Evolutionary conservation across 2,888 invertebrate genomes (phyloP).

Genomic region (Tetragonula carbonaria): DNA sequence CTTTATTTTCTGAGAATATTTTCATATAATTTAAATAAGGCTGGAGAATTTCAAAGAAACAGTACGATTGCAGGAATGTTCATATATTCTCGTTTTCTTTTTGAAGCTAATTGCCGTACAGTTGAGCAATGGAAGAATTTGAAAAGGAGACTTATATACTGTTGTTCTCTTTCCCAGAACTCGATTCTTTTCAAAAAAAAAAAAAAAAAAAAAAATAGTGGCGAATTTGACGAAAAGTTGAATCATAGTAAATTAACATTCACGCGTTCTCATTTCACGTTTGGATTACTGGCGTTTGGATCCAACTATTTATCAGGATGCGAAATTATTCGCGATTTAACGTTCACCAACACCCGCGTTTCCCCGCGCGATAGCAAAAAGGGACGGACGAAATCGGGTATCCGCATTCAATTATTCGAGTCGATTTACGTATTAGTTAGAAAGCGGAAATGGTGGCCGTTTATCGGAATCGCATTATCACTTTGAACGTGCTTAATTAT

Average conservation of each 20-base stretch:
- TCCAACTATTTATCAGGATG: not conserved
- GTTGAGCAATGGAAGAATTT: too few species aligned
- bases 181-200: too few species aligned
- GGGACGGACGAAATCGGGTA: not conserved
- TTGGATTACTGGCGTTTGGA: not conserved
- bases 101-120: too few species aligned
- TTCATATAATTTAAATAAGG: not conserved
- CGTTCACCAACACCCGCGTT: not conserved
- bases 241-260: too few species aligned
- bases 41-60: too few species aligned
- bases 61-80: not conserved
- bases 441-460: slow-evolving; percentile 21
- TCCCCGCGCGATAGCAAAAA: not conserved
- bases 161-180: too few species aligned
- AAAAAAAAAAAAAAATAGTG: too few species aligned
- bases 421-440: slow-evolving; percentile 32
- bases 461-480: slow-evolving; percentile 48
- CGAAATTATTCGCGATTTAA: not conserved
- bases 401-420: slow-evolving; percentile 15
- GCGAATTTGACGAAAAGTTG: too few species aligned
- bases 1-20: not conserved
- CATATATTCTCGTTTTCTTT: not conserved
- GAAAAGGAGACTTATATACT: too few species aligned
- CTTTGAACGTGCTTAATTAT: slow-evolving; percentile 42
- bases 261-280: too few species aligned